Conservation (phyloP, 2,888 invertebrate genomes). For the Lepeophtheirus nordmannii region DNA sequence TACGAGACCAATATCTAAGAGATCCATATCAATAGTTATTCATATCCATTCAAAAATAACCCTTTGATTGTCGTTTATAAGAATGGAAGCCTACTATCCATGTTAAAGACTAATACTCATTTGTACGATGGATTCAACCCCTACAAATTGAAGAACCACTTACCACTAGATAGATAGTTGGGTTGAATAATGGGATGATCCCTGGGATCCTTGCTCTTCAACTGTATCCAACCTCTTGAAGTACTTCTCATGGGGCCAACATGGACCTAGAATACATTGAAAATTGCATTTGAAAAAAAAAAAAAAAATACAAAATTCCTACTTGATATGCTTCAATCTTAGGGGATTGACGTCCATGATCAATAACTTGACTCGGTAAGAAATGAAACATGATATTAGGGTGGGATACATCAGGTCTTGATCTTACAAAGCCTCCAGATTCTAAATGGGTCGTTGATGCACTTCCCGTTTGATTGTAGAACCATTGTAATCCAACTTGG, state of each 20-base stretch:
- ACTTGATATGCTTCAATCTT: slow-evolving; percentile 22
- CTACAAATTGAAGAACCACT: not conserved
- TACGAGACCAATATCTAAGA: no score
- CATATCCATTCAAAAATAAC: no score
- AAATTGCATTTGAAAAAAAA: not conserved
- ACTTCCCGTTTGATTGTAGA: slow-evolving; percentile 18
- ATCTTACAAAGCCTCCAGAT: slow-evolving; percentile 21
- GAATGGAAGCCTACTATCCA: no score
- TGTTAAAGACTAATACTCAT: no score
- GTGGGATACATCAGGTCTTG: slow-evolving; percentile 13
- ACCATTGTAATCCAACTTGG: slow-evolving; percentile 15
- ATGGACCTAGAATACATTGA: slow-evolving; percentile 5
- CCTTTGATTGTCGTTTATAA: no score
- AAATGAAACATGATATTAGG: slow-evolving; percentile 23
- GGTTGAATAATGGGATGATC: slow-evolving; percentile 37
- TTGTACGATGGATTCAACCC: no score
- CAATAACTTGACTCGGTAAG: slow-evolving; percentile 22
- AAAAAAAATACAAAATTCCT: not conserved
- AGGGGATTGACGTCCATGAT: slow-evolving; percentile 20
- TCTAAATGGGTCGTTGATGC: slow-evolving; percentile 18
- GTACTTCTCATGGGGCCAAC: slow-evolving; percentile 33
- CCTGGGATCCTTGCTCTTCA: slow-evolving; percentile 34
- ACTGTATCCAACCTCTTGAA: slow-evolving; percentile 35
- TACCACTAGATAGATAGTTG: slow-evolving; percentile 35
- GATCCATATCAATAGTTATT: no score